phyloP scores from a whole-genome alignment of 1,140 invertebrate genomes.

The Glomeris maerens region DNA sequence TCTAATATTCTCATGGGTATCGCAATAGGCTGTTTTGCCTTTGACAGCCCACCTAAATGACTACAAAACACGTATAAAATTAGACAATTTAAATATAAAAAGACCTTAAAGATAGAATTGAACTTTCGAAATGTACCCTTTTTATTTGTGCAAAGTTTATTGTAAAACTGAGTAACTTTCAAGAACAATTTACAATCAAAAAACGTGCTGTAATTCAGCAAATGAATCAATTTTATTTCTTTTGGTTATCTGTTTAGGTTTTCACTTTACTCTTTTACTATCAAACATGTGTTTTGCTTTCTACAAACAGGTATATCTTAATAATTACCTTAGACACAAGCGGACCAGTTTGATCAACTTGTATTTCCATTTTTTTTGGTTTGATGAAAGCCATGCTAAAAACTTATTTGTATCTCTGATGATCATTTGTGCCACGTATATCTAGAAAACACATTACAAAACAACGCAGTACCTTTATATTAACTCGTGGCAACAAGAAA shows the following conservation, averaged over 20 bases:
- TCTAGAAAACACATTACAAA: too few relatives aligned
- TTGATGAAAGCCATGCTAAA: constrained; percentile 12
- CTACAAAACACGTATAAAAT: background rate
- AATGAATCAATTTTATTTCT: constrained; percentile 25
- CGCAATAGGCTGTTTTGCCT: constrained; percentile 41
- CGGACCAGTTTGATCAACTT: constrained; percentile 20
- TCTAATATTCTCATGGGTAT: constrained; percentile 61
- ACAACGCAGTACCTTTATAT: constrained; percentile 23
- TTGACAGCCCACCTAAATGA: constrained; percentile 24
- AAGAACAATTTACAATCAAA: too few relatives aligned
- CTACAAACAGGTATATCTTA: background rate
- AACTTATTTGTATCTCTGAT: constrained; percentile 22
- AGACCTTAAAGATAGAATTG: constrained; percentile 27
- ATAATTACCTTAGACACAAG: constrained; percentile 23
- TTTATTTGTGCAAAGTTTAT: too few relatives aligned
- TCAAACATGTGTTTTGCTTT: background rate
- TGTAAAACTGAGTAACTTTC: too few relatives aligned
- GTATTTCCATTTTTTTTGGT: constrained; percentile 13
- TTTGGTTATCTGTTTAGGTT: background rate
- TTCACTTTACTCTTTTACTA: background rate
- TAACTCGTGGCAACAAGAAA: background rate
- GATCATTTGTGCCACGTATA: too few relatives aligned
- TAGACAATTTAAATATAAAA: constrained; percentile 28
- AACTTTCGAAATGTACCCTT: too few relatives aligned
- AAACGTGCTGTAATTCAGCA: constrained; percentile 18